Base-by-base conservation (phyloP, 2,113 vertebrate genomes). In the Cyanoderma ruficeps region DNA sequence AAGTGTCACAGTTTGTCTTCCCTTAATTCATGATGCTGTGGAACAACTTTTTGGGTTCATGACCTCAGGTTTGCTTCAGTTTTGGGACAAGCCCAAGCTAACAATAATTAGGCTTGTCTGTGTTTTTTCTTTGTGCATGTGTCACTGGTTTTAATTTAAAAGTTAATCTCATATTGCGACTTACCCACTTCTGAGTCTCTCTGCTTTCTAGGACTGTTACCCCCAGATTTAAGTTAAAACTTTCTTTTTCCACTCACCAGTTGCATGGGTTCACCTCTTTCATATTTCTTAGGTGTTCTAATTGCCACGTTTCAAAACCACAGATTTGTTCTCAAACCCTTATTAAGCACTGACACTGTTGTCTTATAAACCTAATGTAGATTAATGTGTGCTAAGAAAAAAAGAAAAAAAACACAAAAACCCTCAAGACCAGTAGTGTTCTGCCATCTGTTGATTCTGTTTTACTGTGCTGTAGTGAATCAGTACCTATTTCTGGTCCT, bases 361-460 rank as follows among this genome's bases (percentile, higher is more conserved):
- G 60, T 94, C n/a, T 71, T 85, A 28, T 31, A 67, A 93, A 79
- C 77, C 37, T 95, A 90, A 84, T 87, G 42, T 68, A 83, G 74
- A 93, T 89, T 93, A 93, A 87, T 85, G 35, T 77, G 18, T 63
- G 50, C 31, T 89, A 53, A 80, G 42, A 9, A 42, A 41, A 30
- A 14, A 60, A 88, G 90, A 56, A 86, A n/a, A 13, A 52, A 87
- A 87, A 50, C 0, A 21, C 17, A 49, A 53, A 41, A 23, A 0
- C 1, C 6, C 15, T 18, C 39, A 74, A 70, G 72, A 49, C 81
- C 89, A 67, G 24, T 14, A 71, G 50, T 42, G 37, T 84, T 96
- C 52, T 76, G 39, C 79, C 90, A 87, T 92, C 78, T 93, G 83
- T 87, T 95, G 69, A 89, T 93, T 71, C 23, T 65, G 53, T 80